Evolutionary conservation across 2,113 vertebrate species (phyloP), one percentile per base, ranked within the genome.

Genomic region (Pluvianellus socialis): DNA sequence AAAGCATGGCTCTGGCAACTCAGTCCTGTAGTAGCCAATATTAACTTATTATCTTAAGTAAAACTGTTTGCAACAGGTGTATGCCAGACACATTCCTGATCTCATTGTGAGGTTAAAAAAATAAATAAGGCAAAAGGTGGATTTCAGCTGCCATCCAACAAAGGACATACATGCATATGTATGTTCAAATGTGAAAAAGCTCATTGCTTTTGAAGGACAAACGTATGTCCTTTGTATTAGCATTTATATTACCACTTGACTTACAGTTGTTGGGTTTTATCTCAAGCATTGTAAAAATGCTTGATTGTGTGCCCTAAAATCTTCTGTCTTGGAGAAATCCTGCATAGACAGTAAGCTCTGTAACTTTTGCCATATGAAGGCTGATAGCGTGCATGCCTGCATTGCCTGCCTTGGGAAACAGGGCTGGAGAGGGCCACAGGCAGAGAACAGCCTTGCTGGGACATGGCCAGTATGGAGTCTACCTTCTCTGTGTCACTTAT

Each of bases 141-240:
- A 72, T 72, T 68, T 85, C 10, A 0, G 50, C 27, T 82, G 49
- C 45, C 28, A 59, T 74, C 22, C 56, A 79, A 82, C 11, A 81
- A 59, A 86, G 7, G 3, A 44, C 8, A 8, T 33, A 12, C 1
- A 0, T 38, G 14, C 6, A 45, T 38, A 11, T 3, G 7, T 61
- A 26, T 24, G 83, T 91, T 66, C 40, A 52, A 86, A 79, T 8
- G 8, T 53, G 20, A 76, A 88, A 73, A 76, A 35, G 49, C 10
- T 53, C 24, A 16, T 18, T 53, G 14, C 20, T 59, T 79, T 74
- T 7, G 4, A 86, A 72, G n/a, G 22, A 49, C 10, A 93, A 84
- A 50, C 1, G 2, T 20, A n/a, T 0, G 0, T 38, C 50, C 14
- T 71, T 47, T 1, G 0, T 33, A 81, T 79, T 61, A 68, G 5